Conservation (phyloP, 2,888 invertebrate species). For the Hofmannophila pseudospretella region DNA sequence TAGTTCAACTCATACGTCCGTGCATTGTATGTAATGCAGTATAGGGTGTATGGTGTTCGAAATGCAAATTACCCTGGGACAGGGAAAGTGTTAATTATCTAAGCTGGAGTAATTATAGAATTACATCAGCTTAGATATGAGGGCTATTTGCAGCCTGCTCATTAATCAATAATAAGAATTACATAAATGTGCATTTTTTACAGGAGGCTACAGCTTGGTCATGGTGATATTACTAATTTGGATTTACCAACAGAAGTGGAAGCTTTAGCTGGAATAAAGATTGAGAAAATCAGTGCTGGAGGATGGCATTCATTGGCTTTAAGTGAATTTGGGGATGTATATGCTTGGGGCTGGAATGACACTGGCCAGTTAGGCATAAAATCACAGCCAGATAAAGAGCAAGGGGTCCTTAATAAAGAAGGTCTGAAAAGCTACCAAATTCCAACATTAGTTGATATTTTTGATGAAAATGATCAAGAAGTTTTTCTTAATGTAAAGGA, state of each 20-base stretch:
- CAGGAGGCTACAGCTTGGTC: constrained; percentile 93
- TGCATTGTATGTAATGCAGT: too few species aligned
- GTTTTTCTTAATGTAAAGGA: constrained; percentile 72
- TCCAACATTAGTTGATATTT: constrained; percentile 56
- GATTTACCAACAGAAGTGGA: constrained; percentile 82
- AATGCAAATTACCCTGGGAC: too few species aligned
- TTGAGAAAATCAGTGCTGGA: constrained; percentile 84
- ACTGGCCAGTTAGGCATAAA: constrained; percentile 89
- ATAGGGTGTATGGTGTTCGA: too few species aligned
- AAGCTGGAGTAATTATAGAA: too few species aligned
- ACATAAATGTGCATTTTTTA: constrained; percentile 31
- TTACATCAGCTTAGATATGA: too few species aligned
- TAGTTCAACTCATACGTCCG: too few species aligned
- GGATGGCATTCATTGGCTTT: constrained; percentile 93
- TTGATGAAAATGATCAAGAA: constrained; percentile 53
- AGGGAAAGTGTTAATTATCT: too few species aligned
- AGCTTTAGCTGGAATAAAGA: constrained; percentile 85
- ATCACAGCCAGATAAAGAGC: constrained; percentile 37
- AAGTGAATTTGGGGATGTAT: constrained; percentile 88
- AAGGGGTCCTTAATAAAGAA: constrained; percentile 18
- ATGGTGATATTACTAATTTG: constrained; percentile 81
- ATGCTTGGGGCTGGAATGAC: constrained; percentile 95
- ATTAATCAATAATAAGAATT: too few species aligned
- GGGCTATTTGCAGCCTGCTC: too few species aligned
- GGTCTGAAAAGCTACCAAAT: constrained; percentile 39